Conservation (phyloP, 2,797 vertebrate genomes). For the Hydrophis major region DNA sequence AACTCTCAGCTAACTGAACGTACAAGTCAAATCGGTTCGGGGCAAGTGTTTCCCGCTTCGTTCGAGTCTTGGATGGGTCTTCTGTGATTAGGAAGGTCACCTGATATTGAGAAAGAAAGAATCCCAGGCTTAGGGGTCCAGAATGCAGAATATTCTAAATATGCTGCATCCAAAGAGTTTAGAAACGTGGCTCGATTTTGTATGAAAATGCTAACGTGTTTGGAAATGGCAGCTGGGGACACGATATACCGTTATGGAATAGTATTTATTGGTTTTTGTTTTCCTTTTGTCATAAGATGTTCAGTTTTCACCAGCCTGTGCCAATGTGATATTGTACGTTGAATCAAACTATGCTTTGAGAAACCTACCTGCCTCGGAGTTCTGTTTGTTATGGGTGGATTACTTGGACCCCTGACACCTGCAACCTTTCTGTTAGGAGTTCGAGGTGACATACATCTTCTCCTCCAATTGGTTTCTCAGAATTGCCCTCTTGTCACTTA, state of each 20-base stretch:
- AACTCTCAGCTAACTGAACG: constrained; percentile 75
- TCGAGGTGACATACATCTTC: neutral
- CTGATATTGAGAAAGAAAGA: constrained; percentile 58
- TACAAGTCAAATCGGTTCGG: constrained; percentile 82
- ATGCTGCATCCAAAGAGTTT: neutral
- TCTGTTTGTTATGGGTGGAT: no score
- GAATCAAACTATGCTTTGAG: no score
- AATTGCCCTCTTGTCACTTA: neutral
- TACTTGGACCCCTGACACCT: no score
- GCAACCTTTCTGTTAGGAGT: neutral
- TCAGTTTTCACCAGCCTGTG: neutral
- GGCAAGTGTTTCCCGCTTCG: constrained; percentile 67
- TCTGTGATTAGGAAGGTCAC: constrained; percentile 87
- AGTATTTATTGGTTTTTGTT: neutral
- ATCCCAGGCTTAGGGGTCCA: neutral
- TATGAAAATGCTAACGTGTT: neutral
- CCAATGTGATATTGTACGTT: no score
- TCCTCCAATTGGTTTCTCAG: neutral
- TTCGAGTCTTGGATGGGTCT: constrained; percentile 70
- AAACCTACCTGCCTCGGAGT: no score
- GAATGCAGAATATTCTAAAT: neutral
- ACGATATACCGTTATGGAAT: neutral
- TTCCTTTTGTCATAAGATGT: neutral
- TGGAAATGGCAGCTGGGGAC: neutral
- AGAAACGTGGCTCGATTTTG: neutral